Evolutionary conservation across 2,888 invertebrate species (phyloP), one percentile per base, ranked within the genome.

Genomic region (Sphaerophoria taeniata): DNA sequence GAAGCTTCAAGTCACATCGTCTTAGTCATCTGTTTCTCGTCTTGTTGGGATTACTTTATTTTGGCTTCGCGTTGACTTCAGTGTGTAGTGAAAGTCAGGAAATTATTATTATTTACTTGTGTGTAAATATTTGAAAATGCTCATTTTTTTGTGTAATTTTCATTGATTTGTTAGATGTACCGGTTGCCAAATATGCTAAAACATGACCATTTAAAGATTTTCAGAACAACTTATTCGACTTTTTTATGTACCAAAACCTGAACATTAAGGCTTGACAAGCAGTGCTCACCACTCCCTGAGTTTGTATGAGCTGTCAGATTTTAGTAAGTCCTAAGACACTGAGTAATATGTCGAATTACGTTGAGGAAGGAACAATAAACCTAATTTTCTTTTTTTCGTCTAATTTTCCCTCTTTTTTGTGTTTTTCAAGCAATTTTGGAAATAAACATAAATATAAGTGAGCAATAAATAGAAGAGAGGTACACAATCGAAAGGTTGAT

Each of bases 81-180:
- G 4, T 43, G 43, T 11, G 51, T 45, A 43, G 31, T 63, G 61
- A 63, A 49, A 69, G 70, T 56, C 74, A 71, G 84, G 74, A 79
- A 84, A 84, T 83, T 83, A 83, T 84, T 84, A 75, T 84, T 84
- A 84, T 84, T 84, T 84, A 71, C 79, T 84, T 79, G 79, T 84
- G 79, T 71, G 84, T 69, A 84, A 84, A 84, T 84, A 84, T 84
- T 84, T 84, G 65, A 53, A 65, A 75, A 84, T 84, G 45, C 63
- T 81, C 71, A 58, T 58, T 67, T 75, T 36, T 36, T 58, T 9
- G 0, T 36, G 3, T 3, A 3, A 7, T 39, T 24, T 24, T 39
- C 11, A 84, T 84, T 79, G 79, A 84, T 84, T 78, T 69, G 65
- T 14, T 0, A 24, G 11, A 3, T 16, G 31, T 11, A 2, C 36